Evolutionary conservation across 2,888 invertebrate species (phyloP), one percentile per base, ranked within the genome.

Genomic region (Meteorus colon): DNA sequence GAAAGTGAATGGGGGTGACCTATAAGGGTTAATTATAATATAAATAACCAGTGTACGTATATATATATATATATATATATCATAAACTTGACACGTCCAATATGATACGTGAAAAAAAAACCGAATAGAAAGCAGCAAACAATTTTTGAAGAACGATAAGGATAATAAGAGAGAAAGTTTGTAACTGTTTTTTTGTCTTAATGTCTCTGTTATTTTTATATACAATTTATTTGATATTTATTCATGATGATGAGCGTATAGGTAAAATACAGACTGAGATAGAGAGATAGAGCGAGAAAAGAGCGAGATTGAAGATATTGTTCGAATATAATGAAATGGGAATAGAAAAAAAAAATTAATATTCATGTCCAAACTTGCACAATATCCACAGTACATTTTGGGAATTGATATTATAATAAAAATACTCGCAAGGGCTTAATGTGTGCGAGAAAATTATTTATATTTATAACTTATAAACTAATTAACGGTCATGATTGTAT

Each of bases 141-240:
- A 19, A 55, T 55, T 55, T 55, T 55, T 19, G 55, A 24, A 48
- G 55, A n/a, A 55, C 55, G 19, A 55, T n/a, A 5, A 19, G 3
- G 10, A 24, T 19, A 24, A 55, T 55, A 19, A 19, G n/a, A 55
- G 19, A 55, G 55, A 55, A 55, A 55, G 55, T 55, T n/a, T 19
- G n/a, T 19, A 55, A 55, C 4, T 55, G n/a, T 19, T 55, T 19
- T 55, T 48, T 48, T 16, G 4, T 19, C 8, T 55, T 5, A 6
- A 19, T 55, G 10, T 70, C n/a, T 41, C 59, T 74, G 48, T 71
- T 65, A 75, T 72, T 75, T 75, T 78, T 62, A 77, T 73, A 66
- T 78, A 74, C 75, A 68, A 55, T 73, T 78, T 59, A 59, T 72
- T 62, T 72, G 59, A 77, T 73, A 73, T 75, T 73, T 68, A 67